phyloP scores from a whole-genome alignment of 2,888 invertebrate genomes.

The Apodemia mormo region DNA sequence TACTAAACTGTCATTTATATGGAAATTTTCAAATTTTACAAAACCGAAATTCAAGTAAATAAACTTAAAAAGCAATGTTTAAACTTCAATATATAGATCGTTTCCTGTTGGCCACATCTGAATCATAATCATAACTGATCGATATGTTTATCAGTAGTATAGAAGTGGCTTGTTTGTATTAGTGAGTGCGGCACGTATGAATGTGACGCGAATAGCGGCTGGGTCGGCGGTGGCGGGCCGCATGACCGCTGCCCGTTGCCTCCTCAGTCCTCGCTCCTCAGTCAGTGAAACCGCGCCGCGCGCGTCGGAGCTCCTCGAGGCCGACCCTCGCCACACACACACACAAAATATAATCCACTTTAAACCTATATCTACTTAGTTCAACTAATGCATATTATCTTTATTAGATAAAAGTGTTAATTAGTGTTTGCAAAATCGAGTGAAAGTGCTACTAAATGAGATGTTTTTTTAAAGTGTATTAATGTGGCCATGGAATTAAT shows the following conservation, averaged over 20 bases:
- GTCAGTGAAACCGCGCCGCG: constrained; percentile 62
- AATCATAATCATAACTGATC: constrained; percentile 24
- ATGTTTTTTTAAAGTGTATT: constrained; percentile 55
- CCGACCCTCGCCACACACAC: constrained; percentile 49
- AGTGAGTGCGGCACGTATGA: constrained; percentile 71
- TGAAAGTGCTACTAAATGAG: constrained; percentile 45
- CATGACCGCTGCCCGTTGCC: constrained; percentile 38
- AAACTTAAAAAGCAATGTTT: not conserved
- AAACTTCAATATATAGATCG: not conserved
- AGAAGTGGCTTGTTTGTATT: constrained; percentile 66
- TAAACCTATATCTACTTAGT: constrained; percentile 45
- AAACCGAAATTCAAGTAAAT: not conserved
- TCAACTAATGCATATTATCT: constrained; percentile 69
- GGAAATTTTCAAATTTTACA: not conserved
- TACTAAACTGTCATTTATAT: not conserved
- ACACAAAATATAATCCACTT: constrained; percentile 43
- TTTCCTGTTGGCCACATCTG: constrained; percentile 25
- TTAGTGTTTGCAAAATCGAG: constrained; percentile 56
- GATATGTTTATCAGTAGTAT: constrained; percentile 44
- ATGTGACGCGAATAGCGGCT: constrained; percentile 76
- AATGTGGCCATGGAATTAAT: constrained; percentile 74
- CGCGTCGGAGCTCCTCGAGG: constrained; percentile 71
- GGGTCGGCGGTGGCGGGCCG: constrained; percentile 52
- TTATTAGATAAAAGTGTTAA: constrained; percentile 65
- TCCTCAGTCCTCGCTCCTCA: constrained; percentile 44